Conservation (phyloP, 2,797 vertebrate genomes). For the Arrhamphus sclerolepis region DNA sequence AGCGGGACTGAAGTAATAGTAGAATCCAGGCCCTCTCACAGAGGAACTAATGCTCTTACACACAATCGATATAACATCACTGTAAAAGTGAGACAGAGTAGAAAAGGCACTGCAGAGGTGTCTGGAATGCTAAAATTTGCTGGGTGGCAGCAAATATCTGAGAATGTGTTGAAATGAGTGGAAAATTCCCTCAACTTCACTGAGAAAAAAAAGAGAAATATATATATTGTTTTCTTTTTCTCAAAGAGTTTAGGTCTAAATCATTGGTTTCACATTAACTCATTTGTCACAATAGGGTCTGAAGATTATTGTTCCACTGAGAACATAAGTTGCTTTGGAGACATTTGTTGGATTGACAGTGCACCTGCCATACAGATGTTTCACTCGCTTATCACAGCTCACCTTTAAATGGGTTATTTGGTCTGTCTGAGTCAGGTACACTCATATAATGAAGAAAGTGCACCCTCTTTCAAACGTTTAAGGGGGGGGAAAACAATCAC, state of each 20-base stretch:
- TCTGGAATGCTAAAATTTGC: conserved; percentile 14
- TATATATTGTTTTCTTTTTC: background rate
- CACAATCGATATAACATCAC: conserved; percentile 1
- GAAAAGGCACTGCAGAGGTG: conserved; percentile 1
- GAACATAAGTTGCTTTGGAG: conserved; percentile 18
- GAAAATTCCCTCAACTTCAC: no score
- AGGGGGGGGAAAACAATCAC: no score
- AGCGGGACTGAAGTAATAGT: background rate
- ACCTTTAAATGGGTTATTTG: no score
- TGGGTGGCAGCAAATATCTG: background rate
- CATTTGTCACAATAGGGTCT: conserved; percentile 12
- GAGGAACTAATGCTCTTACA: conserved; percentile 2
- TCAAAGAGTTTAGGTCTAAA: conserved; percentile 11
- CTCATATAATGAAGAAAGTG: no score
- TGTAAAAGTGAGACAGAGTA: conserved; percentile 2
- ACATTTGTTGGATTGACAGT: conserved; percentile 21
- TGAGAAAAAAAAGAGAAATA: conserved; percentile 9
- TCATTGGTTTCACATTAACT: background rate
- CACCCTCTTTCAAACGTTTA: no score
- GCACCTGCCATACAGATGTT: background rate
- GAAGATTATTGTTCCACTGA: conserved; percentile 19
- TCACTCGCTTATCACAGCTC: no score
- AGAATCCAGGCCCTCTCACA: conserved; percentile 2
- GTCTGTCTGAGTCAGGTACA: no score
- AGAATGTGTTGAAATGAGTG: conserved; percentile 2